Percentiles rank a stretch among this genome's conserved stretches.
phyloP scores from a whole-genome alignment of 2,888 invertebrate species.

The Caenorhabditis sp. region DNA sequence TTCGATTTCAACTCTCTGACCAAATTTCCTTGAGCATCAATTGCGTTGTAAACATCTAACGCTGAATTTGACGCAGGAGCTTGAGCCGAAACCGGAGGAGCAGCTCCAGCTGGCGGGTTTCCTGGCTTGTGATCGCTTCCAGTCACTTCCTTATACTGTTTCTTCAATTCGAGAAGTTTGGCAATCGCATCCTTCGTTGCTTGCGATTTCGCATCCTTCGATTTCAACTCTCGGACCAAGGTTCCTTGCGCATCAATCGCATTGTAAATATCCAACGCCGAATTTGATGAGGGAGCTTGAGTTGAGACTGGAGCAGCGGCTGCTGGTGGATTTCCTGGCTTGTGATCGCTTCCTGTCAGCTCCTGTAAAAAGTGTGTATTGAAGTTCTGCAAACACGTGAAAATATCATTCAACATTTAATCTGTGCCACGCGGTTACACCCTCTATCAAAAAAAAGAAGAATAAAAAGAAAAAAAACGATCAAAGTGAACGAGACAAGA shows the following conservation, averaged over 20 bases:
- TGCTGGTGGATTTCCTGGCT: conserved; percentile 31
- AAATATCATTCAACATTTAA: no score
- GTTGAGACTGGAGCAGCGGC: conserved; percentile 11
- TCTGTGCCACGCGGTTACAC: no score
- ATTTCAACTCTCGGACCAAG: conserved; percentile 78
- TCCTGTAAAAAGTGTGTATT: conserved; percentile 9
- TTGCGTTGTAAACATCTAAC: conserved; percentile 34
- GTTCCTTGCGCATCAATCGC: conserved; percentile 75
- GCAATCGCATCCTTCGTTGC: conserved; percentile 76
- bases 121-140: conserved; percentile 34
- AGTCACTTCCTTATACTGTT: conserved; percentile 78
- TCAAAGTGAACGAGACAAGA: no score
- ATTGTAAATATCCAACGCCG: conserved; percentile 18
- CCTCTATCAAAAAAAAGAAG: no score
- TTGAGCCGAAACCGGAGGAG: conserved; percentile 3
- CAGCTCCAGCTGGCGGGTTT: conserved; percentile 10
- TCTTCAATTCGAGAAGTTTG: conserved; percentile 79
- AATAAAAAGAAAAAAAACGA: no score
- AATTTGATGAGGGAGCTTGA: conserved; percentile 1
- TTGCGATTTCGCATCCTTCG: conserved; percentile 72
- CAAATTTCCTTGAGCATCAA: conserved; percentile 76
- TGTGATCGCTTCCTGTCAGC: conserved; percentile 31
- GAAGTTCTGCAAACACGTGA: no score
- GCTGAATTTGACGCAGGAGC: conserved; percentile 3
- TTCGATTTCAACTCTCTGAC: conserved; percentile 77